Conservation (phyloP, 1,140 invertebrate species). For the Heterodera schachtii region DNA sequence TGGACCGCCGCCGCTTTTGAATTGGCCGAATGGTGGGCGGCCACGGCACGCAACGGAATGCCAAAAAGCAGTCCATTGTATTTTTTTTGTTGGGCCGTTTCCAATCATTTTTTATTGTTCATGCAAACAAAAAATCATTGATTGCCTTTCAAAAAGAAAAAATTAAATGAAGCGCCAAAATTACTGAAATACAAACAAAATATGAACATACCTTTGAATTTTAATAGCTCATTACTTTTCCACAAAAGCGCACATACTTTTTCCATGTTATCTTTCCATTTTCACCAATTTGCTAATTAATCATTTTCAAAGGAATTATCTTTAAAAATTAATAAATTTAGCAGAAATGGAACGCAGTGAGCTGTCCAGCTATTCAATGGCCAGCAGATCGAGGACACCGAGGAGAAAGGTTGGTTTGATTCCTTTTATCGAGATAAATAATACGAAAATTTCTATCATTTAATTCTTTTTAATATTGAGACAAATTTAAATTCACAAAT, state of each 20-base stretch:
- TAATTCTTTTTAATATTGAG: background rate
- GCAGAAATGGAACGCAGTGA: slow-evolving; percentile 23
- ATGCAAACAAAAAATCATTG: background rate
- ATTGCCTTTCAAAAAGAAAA: slow-evolving; percentile 6
- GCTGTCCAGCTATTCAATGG: slow-evolving; percentile 24
- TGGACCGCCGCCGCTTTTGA: background rate
- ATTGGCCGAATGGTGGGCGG: background rate
- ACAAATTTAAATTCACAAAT: background rate
- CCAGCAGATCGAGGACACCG: slow-evolving; percentile 25
- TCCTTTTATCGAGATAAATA: background rate
- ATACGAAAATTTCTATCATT: background rate
- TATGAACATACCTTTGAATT: no score
- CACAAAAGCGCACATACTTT: no score
- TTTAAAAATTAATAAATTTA: background rate
- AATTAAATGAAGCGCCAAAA: no score
- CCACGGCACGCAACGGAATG: background rate
- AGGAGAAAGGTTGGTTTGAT: slow-evolving; percentile 13
- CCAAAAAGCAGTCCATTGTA: background rate
- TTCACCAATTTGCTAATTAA: no score
- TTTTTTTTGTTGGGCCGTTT: background rate
- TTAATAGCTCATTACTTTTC: no score
- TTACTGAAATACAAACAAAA: no score
- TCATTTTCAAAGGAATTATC: no score
- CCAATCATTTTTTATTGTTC: slow-evolving; percentile 11
- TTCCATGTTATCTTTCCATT: no score